These are phyloP conservation scores for Eospalax fontanierii DNA, from an alignment of 2,797 vertebrate species.

Conservation along the genomic window DNA sequence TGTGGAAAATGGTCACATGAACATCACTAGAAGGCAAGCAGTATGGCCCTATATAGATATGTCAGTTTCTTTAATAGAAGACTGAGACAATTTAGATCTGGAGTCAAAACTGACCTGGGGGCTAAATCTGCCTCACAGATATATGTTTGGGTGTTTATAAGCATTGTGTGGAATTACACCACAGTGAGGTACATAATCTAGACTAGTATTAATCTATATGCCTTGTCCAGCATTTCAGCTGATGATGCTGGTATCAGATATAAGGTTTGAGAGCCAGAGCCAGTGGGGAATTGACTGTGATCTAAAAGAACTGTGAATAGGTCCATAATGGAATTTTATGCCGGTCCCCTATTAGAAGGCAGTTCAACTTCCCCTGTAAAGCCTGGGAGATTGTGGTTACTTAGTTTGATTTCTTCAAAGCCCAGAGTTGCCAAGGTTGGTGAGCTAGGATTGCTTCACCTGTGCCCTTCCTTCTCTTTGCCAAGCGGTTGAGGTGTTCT, in stretches of 20 bases:
- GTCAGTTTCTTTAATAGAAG: background rate
- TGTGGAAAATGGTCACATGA: background rate
- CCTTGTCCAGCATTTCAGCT: background rate
- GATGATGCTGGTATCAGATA: too few species aligned
- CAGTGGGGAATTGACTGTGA: background rate
- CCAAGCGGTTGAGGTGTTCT: background rate
- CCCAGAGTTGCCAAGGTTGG: background rate
- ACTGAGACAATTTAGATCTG: background rate
- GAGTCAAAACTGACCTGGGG: background rate
- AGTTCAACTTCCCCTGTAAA: background rate
- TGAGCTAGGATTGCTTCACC: background rate
- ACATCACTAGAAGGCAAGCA: background rate
- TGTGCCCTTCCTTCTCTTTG: background rate
- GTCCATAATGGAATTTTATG: background rate
- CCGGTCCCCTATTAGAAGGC: background rate
- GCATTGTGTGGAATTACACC: background rate
- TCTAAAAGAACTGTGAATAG: background rate
- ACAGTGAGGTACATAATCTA: background rate
- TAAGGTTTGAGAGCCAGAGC: too few species aligned
- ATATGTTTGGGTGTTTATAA: conserved; percentile 1
- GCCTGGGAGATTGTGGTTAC: background rate
- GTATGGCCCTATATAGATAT: background rate
- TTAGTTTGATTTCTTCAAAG: background rate
- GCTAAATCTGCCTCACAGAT: conserved; percentile 12
- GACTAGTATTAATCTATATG: background rate